Evolutionary conservation across 2,888 invertebrate genomes (phyloP), one percentile per base, ranked within the genome.

Genomic region (Harpalus rubripes): DNA sequence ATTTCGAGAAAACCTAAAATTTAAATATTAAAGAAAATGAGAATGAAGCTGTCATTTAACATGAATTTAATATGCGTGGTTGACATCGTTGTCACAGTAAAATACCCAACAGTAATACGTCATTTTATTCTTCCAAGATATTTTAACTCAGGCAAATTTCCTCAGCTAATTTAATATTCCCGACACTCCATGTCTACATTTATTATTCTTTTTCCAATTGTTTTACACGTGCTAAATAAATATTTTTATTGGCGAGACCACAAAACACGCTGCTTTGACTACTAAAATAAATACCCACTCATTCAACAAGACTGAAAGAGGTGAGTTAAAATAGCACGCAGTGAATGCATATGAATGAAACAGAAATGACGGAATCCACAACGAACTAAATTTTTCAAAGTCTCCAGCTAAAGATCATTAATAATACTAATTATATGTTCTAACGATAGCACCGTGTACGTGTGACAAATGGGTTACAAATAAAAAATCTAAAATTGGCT

Each of bases 401-500:
- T 41, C 72, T 16, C 18, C 8, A 41, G 72, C 44, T 74, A 74
- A 74, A 74, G 72, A 74, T 74, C 72, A 74, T 74, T 74, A 74
- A 74, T 74, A 44, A 74, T 74, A 74, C 72, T 74, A 74, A 74
- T 74, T 74, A 74, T 74, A 74, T 74, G 41, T 44, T 44, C 72
- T 74, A 74, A 74, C 72, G 72, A 74, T 74, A 18, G 72, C 16
- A 74, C 15, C 68, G 12, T 74, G 44, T 74, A 44, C 72, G 18
- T 44, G 72, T 74, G 72, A 74, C 72, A 74, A 74, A 74, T 74
- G 72, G 44, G 72, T 44, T 72, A 44, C 72, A 74, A 74, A 44
- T 41, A 74, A 74, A 80, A 22, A 80, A 80, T 80, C 80, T 63
- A 80, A 80, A 80, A 80, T 63, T 80, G 61, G 80, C 63, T 80